A percentile compares a stretch with the other conserved stretches of the same genome.
Conservation (phyloP, 2,113 vertebrate genomes). For the Psittacara wagleri region DNA sequence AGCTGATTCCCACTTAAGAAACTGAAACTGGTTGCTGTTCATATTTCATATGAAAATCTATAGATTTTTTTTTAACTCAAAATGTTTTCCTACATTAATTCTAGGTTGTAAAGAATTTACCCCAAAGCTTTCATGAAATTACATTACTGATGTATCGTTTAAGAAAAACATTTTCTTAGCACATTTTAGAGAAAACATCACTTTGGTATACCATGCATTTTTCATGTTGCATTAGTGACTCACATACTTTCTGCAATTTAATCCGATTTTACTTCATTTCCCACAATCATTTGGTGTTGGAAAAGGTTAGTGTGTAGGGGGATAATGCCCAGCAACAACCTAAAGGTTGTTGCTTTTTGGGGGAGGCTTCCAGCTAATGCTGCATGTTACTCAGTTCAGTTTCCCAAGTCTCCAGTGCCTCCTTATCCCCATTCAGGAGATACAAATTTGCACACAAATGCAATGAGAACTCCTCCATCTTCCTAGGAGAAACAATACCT, state of each 20-base stretch:
- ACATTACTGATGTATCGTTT: background rate
- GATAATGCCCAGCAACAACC: no score
- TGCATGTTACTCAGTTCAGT: background rate
- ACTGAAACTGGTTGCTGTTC: background rate
- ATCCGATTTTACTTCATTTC: background rate
- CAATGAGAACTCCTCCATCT: background rate
- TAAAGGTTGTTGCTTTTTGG: background rate
- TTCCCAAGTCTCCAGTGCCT: background rate
- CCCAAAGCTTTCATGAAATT: background rate
- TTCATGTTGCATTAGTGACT: slow-evolving; percentile 23
- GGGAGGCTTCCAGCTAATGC: background rate
- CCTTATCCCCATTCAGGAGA: background rate
- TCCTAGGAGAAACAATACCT: background rate
- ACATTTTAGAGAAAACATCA: slow-evolving; percentile 23
- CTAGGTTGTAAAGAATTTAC: background rate
- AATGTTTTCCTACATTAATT: slow-evolving; percentile 1
- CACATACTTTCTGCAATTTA: background rate
- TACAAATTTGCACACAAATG: background rate
- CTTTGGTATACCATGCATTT: background rate
- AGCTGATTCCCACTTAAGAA: background rate
- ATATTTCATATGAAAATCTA: background rate
- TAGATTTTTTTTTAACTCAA: background rate
- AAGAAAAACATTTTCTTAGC: slow-evolving; percentile 27
- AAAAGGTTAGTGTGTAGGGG: background rate
- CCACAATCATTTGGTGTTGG: background rate